Evolutionary conservation across 2,113 vertebrate species (phyloP), one percentile per base, ranked within the genome.

Genomic region (Archocentrus centrarchus): DNA sequence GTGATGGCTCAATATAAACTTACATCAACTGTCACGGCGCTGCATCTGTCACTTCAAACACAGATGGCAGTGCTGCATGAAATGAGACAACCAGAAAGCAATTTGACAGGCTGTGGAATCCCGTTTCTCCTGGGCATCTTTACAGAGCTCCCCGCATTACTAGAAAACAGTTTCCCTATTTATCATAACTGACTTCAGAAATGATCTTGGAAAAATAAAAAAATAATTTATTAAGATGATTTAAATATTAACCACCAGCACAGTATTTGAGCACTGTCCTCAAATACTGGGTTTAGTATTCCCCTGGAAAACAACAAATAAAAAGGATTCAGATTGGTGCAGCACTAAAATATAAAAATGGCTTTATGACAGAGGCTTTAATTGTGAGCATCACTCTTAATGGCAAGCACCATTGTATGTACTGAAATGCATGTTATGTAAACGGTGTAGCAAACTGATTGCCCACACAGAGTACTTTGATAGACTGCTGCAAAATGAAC

Each of bases 11-110:
- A 79, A 75, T 86, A 85, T 79, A 83, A 84, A 68, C 66, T 47
- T 80, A 63, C 62, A 81, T 91, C 86, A 86, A 11, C 81, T 88
- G 86, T 83, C 89, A 81, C 4, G 11, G 27, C 44, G 59, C 57
- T 35, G 66, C 86, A 83, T 91, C 81, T 73, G 84, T 83, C 79
- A 80, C 73, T 58, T 76, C 44, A 17, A 77, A 81, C 20, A 30
- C 86, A 94, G 90, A 90, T 89, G 90, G 82, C 85, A 41, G 61
- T 2, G 68, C 50, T 8, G 76, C 77, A 53, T 47, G 27, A 68
- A 83, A 79, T 64, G 27, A 79, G 61, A 84, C 82, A 39, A 70
- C 8, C n/a, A 70, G 57, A 78, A 86, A 81, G 75, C 35, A 20
- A 63, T 64, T 20, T 76, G 81, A 88, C 80, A 86, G 77, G 37